Percentiles rank a stretch among this genome's conserved stretches.
Evolutionary conservation across 2,113 vertebrate species (phyloP).

Genomic region (Ifrita kowaldi): DNA sequence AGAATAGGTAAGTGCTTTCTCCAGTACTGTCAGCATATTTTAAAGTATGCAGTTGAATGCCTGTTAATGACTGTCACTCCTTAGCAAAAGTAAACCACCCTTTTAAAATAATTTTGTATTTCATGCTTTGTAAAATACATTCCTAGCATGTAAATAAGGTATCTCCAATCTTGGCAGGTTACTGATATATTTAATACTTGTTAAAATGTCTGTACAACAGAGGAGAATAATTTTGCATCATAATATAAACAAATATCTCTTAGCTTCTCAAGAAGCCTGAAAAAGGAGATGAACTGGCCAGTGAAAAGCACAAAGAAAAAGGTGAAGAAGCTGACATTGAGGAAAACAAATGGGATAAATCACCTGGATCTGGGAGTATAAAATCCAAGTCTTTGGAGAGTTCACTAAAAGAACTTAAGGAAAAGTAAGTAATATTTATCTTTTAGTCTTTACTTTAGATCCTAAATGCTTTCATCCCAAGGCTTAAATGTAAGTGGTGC

Average conservation of each 20-base stretch:
- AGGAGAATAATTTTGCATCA: neutral
- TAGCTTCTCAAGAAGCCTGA: constrained; percentile 96
- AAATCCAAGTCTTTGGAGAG: constrained; percentile 70
- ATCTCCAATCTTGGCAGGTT: neutral
- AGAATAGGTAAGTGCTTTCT: constrained; percentile 10
- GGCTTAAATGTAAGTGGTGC: neutral
- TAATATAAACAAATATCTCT: constrained; percentile 40
- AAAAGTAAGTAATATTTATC: constrained; percentile 79
- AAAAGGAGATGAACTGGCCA: constrained; percentile 83
- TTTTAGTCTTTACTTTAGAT: neutral
- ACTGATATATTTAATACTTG: neutral
- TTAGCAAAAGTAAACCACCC: neutral
- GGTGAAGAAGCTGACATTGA: constrained; percentile 78
- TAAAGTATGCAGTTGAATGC: neutral
- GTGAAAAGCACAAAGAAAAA: constrained; percentile 86
- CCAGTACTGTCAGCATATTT: neutral
- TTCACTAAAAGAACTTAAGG: constrained; percentile 74
- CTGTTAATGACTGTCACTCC: neutral
- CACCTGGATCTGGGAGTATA: constrained; percentile 59
- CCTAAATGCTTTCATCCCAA: neutral
- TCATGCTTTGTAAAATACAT: neutral
- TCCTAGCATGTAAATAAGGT: neutral
- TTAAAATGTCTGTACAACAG: neutral
- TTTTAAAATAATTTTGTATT: neutral
- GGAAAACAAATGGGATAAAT: constrained; percentile 82